Base-by-base conservation (phyloP, 2,113 vertebrate genomes). In the Hippocampus zosterae region DNA sequence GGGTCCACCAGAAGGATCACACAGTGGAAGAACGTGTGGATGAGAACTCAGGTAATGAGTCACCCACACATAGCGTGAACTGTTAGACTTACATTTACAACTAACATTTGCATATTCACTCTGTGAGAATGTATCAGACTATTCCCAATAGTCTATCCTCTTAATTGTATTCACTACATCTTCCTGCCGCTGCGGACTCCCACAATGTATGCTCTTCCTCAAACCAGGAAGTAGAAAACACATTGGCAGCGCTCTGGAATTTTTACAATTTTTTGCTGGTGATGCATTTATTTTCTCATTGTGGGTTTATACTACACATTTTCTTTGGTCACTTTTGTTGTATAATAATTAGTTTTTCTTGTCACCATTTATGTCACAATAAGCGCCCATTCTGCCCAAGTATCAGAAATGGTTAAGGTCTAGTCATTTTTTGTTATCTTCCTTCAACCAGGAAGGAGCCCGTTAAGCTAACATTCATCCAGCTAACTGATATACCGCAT, bases 1-100 rank as follows among this genome's bases (percentile, higher is more conserved):
- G 96, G 96, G 96, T 98, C 72, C 96, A 98, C 87, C 96, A 98
- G 90, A 98, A 97, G 82, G 96, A 97, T 81, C 96, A 98, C 46
- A 92, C 93, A 1, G 95, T 96, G 70, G 95, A 96, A 0, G 96
- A 98, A 85, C 90, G 95, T 73, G 92, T 98, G 70, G 96, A 98
- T 3, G 95, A 98, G 86, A 97, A 93, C 69, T 95, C 96, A 41
- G 96, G 96, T 98, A 73, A 93, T 94, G 88, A 44, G 72, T 66
- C 15, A 19, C 55, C 41, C 1, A 25, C 5, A 21, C 16, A 8
- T 27, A 33, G 27, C 57, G 33, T 60, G 15, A 60, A 8, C 15
- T 1, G 29, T 16, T 15, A 29, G 15, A 10, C n/a, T 9, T 3
- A 53, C 8, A 53, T 50, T 18, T 50, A 19, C 46, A 50, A 19